Conservation (phyloP, 2,113 vertebrate species). For the Zosterops lateralis region DNA sequence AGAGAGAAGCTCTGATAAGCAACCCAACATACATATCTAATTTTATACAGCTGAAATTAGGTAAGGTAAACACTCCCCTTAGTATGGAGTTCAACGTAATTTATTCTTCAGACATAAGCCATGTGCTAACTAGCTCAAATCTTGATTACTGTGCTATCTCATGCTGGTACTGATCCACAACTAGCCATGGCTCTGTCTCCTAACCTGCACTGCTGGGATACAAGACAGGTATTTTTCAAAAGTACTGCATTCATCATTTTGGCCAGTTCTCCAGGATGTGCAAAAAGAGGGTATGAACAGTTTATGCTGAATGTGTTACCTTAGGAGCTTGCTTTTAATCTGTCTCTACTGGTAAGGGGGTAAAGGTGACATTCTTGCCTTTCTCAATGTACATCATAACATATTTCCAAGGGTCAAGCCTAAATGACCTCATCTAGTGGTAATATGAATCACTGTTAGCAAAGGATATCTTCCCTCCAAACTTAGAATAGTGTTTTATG, state of each 20-base stretch:
- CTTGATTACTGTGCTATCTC: not conserved
- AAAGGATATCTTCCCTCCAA: not conserved
- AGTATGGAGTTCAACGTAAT: not conserved
- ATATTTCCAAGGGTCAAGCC: not conserved
- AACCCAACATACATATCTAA: not conserved
- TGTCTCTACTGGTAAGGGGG: not conserved
- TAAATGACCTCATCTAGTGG: not conserved
- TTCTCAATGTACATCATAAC: not conserved
- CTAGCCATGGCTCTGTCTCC: not conserved
- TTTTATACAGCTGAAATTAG: not conserved
- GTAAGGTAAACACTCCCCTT: not conserved
- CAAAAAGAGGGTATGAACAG: not conserved
- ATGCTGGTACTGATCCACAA: not conserved
- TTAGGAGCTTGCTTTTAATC: not conserved
- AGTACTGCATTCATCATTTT: not conserved
- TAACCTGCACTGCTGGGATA: not conserved
- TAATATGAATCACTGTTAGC: not conserved
- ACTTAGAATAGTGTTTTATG: not conserved
- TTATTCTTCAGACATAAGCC: not conserved
- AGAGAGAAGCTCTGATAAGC: not conserved
- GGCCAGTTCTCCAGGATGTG: not conserved
- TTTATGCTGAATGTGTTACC: not conserved
- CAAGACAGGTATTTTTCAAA: not conserved
- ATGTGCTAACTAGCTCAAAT: not conserved
- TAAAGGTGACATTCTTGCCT: not conserved